Evolutionary conservation across 2,797 vertebrate genomes (phyloP).

Genomic region (Falco novaeseelandiae): DNA sequence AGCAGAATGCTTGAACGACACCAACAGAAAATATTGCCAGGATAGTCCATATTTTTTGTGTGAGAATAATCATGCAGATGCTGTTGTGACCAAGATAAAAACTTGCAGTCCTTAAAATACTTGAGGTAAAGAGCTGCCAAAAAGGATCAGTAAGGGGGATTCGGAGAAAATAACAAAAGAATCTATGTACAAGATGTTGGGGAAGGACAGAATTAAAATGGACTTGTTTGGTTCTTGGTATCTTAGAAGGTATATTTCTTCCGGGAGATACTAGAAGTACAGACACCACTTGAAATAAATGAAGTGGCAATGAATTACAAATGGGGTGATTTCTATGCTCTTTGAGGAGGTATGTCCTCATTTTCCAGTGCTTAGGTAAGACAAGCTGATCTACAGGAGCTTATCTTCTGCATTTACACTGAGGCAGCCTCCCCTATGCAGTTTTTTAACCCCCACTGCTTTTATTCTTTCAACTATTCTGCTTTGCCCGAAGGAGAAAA

Average conservation of each 20-base stretch:
- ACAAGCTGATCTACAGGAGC: not conserved
- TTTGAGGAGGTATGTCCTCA: not conserved
- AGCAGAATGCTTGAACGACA: not conserved
- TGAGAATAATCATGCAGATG: not conserved
- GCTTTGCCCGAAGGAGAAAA: not conserved
- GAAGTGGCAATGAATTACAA: not conserved
- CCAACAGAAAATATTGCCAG: not conserved
- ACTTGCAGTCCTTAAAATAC: not conserved
- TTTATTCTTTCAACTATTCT: not conserved
- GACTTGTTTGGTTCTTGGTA: not conserved
- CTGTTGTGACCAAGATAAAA: not conserved
- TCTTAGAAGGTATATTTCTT: not conserved
- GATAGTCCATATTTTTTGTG: not conserved
- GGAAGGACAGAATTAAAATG: not conserved
- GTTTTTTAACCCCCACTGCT: not conserved
- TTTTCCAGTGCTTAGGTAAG: not conserved
- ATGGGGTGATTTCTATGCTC: not conserved
- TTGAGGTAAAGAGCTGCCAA: not conserved
- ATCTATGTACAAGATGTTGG: not conserved
- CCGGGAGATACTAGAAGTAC: not conserved
- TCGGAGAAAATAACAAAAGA: not conserved
- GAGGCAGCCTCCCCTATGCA: not conserved
- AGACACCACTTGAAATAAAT: not conserved
- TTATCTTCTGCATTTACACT: not conserved
- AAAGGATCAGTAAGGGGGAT: not conserved